Evolutionary conservation across 2,113 vertebrate genomes (phyloP).

Genomic region (Pycnonotus jocosus): DNA sequence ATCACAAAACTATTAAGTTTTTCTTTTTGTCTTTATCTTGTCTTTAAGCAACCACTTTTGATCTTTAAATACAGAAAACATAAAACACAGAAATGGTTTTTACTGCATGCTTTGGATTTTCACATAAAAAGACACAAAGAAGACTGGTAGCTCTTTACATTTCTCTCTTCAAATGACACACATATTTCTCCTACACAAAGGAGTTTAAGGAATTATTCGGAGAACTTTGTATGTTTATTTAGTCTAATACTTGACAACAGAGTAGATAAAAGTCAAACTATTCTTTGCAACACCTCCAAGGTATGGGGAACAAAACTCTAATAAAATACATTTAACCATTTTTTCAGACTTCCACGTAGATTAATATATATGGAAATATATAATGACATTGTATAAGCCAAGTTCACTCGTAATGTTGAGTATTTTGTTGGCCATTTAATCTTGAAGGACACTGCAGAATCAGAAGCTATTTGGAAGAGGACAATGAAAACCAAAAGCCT

Average conservation of each 20-base stretch:
- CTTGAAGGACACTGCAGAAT: neutral
- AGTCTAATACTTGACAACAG: neutral
- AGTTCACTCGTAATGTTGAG: neutral
- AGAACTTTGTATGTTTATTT: neutral
- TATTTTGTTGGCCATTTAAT: neutral
- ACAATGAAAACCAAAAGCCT: neutral
- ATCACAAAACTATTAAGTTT: neutral
- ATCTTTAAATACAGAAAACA: constrained; percentile 52
- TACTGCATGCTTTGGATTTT: neutral
- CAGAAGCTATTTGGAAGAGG: neutral
- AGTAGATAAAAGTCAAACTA: neutral
- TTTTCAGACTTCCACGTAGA: neutral
- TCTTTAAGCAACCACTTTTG: neutral
- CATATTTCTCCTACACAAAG: neutral
- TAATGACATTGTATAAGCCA: neutral
- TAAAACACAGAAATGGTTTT: neutral
- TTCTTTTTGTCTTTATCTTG: neutral
- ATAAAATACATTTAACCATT: neutral
- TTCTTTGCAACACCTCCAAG: neutral
- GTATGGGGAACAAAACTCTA: neutral
- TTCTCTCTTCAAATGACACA: neutral
- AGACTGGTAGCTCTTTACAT: neutral
- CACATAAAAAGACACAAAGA: neutral
- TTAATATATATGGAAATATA: neutral
- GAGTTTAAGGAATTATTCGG: neutral